phyloP scores from a whole-genome alignment of 2,888 invertebrate genomes.

The Callinectes sapidus region DNA sequence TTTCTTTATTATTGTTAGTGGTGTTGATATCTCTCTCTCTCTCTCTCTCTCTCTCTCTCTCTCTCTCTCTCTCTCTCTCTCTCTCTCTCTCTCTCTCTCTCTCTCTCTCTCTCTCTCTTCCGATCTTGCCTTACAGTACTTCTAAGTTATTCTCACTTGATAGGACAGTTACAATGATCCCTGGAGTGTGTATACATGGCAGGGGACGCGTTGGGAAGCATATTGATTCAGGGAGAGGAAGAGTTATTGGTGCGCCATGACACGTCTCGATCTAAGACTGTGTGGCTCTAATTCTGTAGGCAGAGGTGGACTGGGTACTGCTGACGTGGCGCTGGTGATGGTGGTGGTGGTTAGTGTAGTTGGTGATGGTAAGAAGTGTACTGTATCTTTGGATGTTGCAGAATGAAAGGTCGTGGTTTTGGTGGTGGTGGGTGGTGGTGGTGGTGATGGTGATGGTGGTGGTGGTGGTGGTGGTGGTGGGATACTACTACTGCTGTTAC shows the following conservation, averaged over 20 bases:
- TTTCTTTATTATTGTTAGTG: not conserved
- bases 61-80: not conserved
- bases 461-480: not conserved
- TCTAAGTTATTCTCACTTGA: too few relatives aligned
- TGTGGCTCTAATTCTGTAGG: not conserved
- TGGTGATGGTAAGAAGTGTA: not conserved
- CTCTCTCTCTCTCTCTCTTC: not conserved
- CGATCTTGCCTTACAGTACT: too few relatives aligned
- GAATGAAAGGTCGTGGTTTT: not conserved
- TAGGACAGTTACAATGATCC: not conserved
- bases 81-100: not conserved
- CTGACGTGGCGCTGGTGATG: not conserved
- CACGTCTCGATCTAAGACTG: not conserved
- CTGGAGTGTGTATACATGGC: not conserved
- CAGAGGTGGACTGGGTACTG: not conserved
- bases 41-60: not conserved
- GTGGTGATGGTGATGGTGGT: not conserved
- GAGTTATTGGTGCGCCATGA: not conserved
- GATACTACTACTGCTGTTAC: not conserved
- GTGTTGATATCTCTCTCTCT: not conserved
- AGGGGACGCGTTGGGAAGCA: not conserved
- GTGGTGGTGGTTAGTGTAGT: too few relatives aligned
- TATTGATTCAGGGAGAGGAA: not conserved
- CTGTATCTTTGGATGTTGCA: not conserved
- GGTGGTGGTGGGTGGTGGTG: not conserved